phyloP scores from a whole-genome alignment of 1,140 invertebrate species.

The Papilio glaucus region DNA sequence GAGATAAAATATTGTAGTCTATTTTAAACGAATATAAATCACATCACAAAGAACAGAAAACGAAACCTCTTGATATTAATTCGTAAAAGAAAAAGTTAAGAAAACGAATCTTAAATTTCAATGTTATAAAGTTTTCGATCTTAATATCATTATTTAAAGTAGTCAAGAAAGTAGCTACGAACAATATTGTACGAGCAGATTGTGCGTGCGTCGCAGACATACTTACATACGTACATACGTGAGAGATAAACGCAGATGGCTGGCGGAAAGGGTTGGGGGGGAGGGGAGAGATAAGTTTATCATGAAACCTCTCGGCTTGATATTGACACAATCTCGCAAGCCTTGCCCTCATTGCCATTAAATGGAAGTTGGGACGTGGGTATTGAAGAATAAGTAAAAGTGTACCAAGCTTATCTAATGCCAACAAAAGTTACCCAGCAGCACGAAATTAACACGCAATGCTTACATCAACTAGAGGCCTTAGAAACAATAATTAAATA shows the following conservation, averaged over 20 bases:
- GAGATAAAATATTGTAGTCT: constrained; percentile 61
- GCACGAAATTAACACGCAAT: not conserved
- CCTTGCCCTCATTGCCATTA: constrained; percentile 76
- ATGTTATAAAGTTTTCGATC: constrained; percentile 42
- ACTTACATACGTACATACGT: constrained; percentile 63
- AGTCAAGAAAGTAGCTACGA: constrained; percentile 51
- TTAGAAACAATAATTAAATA: too few species aligned
- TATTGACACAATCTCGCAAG: constrained; percentile 79
- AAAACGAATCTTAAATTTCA: constrained; percentile 30
- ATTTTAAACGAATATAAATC: constrained; percentile 64
- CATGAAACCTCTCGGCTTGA: constrained; percentile 77
- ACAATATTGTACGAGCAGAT: constrained; percentile 56
- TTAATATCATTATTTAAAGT: constrained; percentile 35
- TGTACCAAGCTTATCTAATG: constrained; percentile 49
- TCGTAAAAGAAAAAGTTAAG: constrained; percentile 43
- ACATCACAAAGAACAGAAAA: constrained; percentile 38
- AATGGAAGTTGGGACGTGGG: constrained; percentile 70
- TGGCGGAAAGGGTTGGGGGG: constrained; percentile 49
- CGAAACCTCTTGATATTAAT: constrained; percentile 38
- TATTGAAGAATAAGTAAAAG: constrained; percentile 67
- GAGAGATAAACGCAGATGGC: constrained; percentile 73
- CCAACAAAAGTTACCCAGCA: not conserved
- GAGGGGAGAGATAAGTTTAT: constrained; percentile 78
- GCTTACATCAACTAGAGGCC: not conserved
- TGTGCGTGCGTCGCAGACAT: constrained; percentile 52